Evolutionary conservation across 92 coral and sea anemone genomes (phyloP).

Genomic region (Meandrina meandrites): DNA sequence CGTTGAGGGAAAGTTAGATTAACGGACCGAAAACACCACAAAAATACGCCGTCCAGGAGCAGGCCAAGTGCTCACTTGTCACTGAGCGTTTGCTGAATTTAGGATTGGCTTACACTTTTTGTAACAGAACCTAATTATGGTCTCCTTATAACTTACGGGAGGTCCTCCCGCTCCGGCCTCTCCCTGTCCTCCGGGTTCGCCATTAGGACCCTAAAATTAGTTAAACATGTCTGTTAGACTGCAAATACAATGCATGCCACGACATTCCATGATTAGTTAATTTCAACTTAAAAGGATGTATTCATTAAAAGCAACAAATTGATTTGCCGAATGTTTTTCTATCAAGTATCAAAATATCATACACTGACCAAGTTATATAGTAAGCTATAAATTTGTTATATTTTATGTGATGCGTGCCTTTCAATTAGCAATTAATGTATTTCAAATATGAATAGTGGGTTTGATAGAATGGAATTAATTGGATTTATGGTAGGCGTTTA

Average conservation of each 20-base stretch:
- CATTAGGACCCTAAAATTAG: constrained; percentile 48
- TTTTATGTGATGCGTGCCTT: background rate
- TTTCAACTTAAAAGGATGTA: too few relatives aligned
- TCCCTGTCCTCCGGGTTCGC: constrained; percentile 58
- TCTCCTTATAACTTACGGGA: constrained; percentile 33
- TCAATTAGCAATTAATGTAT: too few relatives aligned
- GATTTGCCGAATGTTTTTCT: background rate
- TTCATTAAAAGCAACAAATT: too few relatives aligned
- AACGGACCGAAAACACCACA: too few relatives aligned
- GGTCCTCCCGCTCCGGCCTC: constrained; percentile 46
- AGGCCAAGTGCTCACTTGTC: too few relatives aligned
- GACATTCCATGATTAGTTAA: background rate
- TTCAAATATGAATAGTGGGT: background rate
- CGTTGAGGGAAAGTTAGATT: too few relatives aligned
- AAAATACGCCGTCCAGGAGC: too few relatives aligned
- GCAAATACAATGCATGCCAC: too few relatives aligned
- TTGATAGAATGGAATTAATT: background rate
- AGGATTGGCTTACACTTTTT: too few relatives aligned
- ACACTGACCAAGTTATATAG: background rate
- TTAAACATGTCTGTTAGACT: background rate
- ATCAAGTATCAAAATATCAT: too few relatives aligned
- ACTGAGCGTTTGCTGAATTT: too few relatives aligned
- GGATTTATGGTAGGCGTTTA: background rate
- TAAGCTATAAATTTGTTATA: background rate
- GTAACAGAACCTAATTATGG: too few relatives aligned